A percentile compares a stretch with the other conserved stretches of the same genome.
These are phyloP conservation scores for Argyresthia goedartella DNA, from an alignment of 2,888 invertebrate species.

Conservation along the genomic window DNA sequence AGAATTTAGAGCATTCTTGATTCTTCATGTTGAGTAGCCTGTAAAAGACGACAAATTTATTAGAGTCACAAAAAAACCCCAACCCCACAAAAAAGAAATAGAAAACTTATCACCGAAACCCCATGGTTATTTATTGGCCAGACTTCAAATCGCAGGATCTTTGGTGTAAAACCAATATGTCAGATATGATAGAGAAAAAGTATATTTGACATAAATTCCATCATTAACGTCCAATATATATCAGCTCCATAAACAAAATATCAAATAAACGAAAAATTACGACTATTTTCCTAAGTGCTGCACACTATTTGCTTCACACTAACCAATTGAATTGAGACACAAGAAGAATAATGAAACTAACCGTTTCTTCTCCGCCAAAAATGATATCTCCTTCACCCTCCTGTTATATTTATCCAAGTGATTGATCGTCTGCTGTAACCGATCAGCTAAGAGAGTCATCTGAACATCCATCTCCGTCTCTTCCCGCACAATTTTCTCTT, in stretches of 20 bases:
- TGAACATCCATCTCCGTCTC: slow-evolving; percentile 52
- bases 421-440: slow-evolving; percentile 52
- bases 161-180: background rate
- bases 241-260: too few species aligned
- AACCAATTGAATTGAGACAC: too few species aligned
- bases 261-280: too few species aligned
- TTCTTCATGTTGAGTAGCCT: slow-evolving; percentile 45
- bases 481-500: slow-evolving; percentile 49
- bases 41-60: slow-evolving; percentile 15
- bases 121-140: too few species aligned
- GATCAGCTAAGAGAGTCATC: slow-evolving; percentile 49
- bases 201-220: too few species aligned
- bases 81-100: too few species aligned
- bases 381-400: slow-evolving; percentile 54
- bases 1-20: slow-evolving; percentile 30
- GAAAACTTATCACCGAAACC: background rate
- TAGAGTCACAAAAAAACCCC: background rate
- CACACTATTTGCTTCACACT: too few species aligned
- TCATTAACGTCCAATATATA: too few species aligned
- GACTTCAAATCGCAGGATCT: background rate
- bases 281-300: too few species aligned
- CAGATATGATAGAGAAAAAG: too few species aligned
- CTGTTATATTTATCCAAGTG: slow-evolving; percentile 54
- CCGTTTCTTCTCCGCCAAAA: slow-evolving; percentile 59
- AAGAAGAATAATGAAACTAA: slow-evolving; percentile 16